A percentile compares a stretch with the other conserved stretches of the same genome.
Evolutionary conservation across 2,797 vertebrate genomes (phyloP).

Genomic region (Babyrousa celebensis): DNA sequence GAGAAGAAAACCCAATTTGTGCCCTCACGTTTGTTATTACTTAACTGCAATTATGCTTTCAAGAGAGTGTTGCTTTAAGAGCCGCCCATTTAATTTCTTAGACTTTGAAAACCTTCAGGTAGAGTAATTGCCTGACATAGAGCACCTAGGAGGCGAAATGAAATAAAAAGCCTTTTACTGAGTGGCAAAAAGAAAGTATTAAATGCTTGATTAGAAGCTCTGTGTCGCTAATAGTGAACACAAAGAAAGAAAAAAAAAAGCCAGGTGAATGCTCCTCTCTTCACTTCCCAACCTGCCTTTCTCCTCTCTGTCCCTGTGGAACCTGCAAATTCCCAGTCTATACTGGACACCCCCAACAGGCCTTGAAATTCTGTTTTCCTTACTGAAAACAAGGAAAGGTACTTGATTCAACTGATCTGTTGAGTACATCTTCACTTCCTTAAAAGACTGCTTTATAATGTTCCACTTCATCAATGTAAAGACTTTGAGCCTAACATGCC

Average conservation of each 20-base stretch:
- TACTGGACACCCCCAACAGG: neutral
- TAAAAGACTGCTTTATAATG: conserved; percentile 50
- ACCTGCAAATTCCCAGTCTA: neutral
- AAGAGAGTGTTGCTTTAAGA: conserved; percentile 89
- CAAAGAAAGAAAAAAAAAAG: conserved; percentile 87
- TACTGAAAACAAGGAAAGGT: conserved; percentile 56
- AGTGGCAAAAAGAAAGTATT: conserved; percentile 90
- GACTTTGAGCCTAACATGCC: neutral
- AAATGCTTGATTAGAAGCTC: conserved; percentile 91
- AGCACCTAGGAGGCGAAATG: conserved; percentile 90
- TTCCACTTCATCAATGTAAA: neutral
- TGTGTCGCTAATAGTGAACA: conserved; percentile 87
- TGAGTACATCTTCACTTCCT: conserved; percentile 61
- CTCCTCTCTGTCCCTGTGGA: neutral
- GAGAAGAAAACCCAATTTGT: conserved; percentile 66
- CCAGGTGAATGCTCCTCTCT: conserved; percentile 85
- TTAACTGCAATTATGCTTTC: conserved; percentile 88
- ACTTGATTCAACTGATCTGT: neutral
- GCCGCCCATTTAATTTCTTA: conserved; percentile 89
- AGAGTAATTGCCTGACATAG: conserved; percentile 91
- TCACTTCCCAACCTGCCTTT: conserved; percentile 61
- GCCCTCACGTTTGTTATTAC: conserved; percentile 81
- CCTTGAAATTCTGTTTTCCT: conserved; percentile 57
- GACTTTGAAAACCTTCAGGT: conserved; percentile 90
- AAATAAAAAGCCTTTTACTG: conserved; percentile 92